A percentile compares a stretch with the other conserved stretches of the same genome.
These are phyloP conservation scores for Nettapus auritus DNA, from an alignment of 2,113 vertebrate genomes.

Conservation along the genomic window DNA sequence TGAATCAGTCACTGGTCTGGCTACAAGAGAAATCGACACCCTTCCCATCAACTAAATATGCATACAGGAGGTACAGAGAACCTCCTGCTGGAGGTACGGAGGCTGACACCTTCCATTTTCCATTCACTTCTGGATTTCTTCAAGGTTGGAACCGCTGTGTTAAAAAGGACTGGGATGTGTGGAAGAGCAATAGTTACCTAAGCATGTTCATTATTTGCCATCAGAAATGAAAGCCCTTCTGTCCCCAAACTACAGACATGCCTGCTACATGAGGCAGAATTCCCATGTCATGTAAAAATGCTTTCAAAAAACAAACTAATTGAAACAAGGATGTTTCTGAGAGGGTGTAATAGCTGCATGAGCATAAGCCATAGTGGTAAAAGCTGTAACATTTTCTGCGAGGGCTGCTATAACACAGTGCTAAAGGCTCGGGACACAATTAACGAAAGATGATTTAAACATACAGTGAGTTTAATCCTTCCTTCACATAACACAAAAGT, in stretches of 20 bases:
- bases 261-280: not conserved
- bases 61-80: not conserved
- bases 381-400: not conserved
- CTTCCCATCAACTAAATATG: constrained; percentile 24
- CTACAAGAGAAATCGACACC: constrained; percentile 25
- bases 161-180: not conserved
- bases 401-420: not conserved
- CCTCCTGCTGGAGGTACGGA: not conserved
- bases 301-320: not conserved
- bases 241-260: not conserved
- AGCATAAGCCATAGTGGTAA: not conserved
- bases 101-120: not conserved
- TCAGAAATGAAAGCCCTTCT: not conserved
- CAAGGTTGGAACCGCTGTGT: not conserved
- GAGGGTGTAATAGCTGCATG: not conserved
- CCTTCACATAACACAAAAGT: not conserved
- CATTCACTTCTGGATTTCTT: not conserved
- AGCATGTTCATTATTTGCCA: not conserved
- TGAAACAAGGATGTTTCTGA: not conserved
- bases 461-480: not conserved
- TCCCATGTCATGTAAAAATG: not conserved
- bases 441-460: not conserved
- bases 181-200: not conserved
- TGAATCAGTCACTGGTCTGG: constrained; percentile 52
- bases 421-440: not conserved